A percentile compares a stretch with the other conserved stretches of the same genome.
phyloP scores from a whole-genome alignment of 1,140 invertebrate genomes.

The Drosophila saltans region DNA sequence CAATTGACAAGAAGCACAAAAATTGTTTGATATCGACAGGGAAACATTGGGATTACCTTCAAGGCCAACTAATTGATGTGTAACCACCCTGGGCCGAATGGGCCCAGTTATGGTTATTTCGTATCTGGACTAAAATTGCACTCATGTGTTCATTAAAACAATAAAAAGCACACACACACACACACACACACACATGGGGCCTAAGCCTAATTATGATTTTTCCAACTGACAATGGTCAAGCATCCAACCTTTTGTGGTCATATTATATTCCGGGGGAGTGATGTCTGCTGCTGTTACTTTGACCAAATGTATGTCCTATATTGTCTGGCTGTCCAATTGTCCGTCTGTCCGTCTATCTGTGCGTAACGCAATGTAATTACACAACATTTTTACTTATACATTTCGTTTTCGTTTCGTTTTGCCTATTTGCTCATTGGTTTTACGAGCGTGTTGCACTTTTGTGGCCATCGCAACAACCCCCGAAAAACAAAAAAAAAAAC shows the following conservation, averaged over 20 bases:
- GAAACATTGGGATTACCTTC: conserved; percentile 10
- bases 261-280: conserved; percentile 48
- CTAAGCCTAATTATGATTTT: conserved; percentile 79
- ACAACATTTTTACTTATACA: conserved; percentile 76
- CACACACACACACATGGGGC: conserved; percentile 14
- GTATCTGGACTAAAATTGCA: conserved; percentile 47
- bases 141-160: conserved; percentile 79
- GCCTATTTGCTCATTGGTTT: conserved; percentile 25
- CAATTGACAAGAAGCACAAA: conserved; percentile 13
- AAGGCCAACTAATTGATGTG: conserved; percentile 10
- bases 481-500: conserved; percentile 26
- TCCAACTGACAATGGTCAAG: conserved; percentile 69
- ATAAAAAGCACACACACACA: conserved; percentile 67
- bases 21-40: conserved; percentile 55
- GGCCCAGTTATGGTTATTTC: not conserved
- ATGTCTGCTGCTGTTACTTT: not conserved
- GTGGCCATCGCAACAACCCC: conserved; percentile 59
- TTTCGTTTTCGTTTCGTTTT: conserved; percentile 51
- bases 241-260: conserved; percentile 38
- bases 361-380: conserved; percentile 79
- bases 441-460: conserved; percentile 51
- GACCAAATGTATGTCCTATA: not conserved
- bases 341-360: conserved; percentile 67
- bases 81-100: conserved; percentile 4
- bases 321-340: conserved; percentile 9